Percentiles rank a stretch among this genome's conserved stretches.
Conservation (phyloP, 2,113 vertebrate species). For the Sinocyclocheilus anophthalmus region DNA sequence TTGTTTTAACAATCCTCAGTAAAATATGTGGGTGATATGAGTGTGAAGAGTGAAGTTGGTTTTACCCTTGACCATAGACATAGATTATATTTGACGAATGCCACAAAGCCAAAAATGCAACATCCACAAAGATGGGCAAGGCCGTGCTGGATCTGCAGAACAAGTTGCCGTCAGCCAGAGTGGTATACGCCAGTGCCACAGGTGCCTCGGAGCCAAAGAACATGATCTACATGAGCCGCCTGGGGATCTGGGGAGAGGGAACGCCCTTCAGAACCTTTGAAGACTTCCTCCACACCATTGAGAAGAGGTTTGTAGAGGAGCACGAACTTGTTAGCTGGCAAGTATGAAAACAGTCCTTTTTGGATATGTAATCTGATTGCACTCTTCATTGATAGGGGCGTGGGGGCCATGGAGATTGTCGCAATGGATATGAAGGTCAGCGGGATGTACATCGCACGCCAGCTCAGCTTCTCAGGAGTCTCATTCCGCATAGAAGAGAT, state of each 20-base stretch:
- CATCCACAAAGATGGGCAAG: conserved; percentile 97
- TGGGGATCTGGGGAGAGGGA: conserved; percentile 97
- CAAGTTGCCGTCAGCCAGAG: conserved; percentile 91
- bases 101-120: conserved; percentile 99
- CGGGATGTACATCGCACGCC: conserved; percentile 98
- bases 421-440: conserved; percentile 99
- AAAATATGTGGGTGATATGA: neutral
- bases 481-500: conserved; percentile 97
- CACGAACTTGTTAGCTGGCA: neutral
- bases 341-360: neutral
- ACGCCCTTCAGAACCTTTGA: conserved; percentile 93
- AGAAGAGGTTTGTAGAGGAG: conserved; percentile 85
- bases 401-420: conserved; percentile 98
- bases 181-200: conserved; percentile 98
- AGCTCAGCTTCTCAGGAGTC: conserved; percentile 97
- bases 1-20: neutral
- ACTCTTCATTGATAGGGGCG: conserved; percentile 79
- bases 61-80: conserved; percentile 75
- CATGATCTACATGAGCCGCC: conserved; percentile 99
- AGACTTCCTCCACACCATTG: conserved; percentile 94
- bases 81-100: conserved; percentile 99
- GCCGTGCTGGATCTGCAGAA: conserved; percentile 96
- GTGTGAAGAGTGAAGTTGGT: neutral
- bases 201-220: conserved; percentile 99
- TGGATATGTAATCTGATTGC: neutral